These are phyloP conservation scores for Xenentodon cancila DNA, from an alignment of 2,797 vertebrate species.

Conservation along the genomic window DNA sequence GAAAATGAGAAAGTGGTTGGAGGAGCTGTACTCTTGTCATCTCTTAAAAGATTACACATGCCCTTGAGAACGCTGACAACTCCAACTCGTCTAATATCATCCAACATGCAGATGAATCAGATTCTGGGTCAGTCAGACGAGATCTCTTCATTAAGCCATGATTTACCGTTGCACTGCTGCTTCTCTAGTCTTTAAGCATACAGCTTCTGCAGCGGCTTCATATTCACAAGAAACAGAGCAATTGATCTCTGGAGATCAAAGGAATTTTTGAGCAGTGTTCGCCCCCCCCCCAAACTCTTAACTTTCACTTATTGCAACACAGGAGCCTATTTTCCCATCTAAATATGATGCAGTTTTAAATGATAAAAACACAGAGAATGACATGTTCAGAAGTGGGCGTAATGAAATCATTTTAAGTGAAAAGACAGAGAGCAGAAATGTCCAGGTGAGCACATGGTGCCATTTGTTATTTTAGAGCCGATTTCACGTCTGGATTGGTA, in stretches of 20 bases:
- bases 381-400: too few species aligned
- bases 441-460: conserved; percentile 5
- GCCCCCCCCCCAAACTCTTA: conserved; percentile 20
- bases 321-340: not conserved
- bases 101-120: conserved; percentile 36
- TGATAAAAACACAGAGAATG: too few species aligned
- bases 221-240: conserved; percentile 33
- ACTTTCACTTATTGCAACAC: conserved; percentile 11
- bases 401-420: not conserved
- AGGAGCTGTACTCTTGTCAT: conserved; percentile 57
- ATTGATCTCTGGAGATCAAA: conserved; percentile 54
- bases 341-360: too few species aligned
- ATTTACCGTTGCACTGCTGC: conserved; percentile 14
- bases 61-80: conserved; percentile 45
- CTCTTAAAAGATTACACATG: conserved; percentile 46
- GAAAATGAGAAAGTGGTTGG: conserved; percentile 61
- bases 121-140: conserved; percentile 29
- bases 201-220: conserved; percentile 18
- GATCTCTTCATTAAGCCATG: not conserved
- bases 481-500: conserved; percentile 11
- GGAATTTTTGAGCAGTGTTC: conserved; percentile 36
- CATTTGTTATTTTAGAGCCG: conserved; percentile 4
- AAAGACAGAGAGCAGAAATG: conserved; percentile 15
- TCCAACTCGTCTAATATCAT: conserved; percentile 44
- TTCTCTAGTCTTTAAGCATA: conserved; percentile 17